Percentiles rank a stretch among this genome's conserved stretches.
Evolutionary conservation across 1,140 invertebrate genomes (phyloP).

Genomic region (Cydia splendana): DNA sequence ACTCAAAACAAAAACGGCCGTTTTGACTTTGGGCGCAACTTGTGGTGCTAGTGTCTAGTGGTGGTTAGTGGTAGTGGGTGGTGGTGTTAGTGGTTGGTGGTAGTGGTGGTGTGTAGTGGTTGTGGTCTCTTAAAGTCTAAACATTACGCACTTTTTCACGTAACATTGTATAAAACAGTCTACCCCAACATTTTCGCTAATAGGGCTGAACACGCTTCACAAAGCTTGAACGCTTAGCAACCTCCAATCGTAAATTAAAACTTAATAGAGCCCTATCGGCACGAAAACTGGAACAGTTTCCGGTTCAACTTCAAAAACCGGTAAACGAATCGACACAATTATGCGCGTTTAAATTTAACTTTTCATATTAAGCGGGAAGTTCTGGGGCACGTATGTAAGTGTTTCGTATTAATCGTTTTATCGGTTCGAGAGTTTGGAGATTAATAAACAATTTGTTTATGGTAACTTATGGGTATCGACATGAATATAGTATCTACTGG

Average conservation of each 20-base stretch:
- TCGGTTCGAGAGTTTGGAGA: not conserved
- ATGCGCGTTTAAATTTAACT: slow-evolving; percentile 29
- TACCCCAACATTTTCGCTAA: not conserved
- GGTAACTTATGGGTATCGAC: not conserved
- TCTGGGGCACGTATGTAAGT: not conserved
- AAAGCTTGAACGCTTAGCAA: not conserved
- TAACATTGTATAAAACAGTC: too few relatives aligned
- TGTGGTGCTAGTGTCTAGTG: too few relatives aligned
- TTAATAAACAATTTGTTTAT: slow-evolving; percentile 2
- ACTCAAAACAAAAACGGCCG: too few relatives aligned
- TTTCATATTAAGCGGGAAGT: slow-evolving; percentile 21
- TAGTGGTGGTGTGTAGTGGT: too few relatives aligned
- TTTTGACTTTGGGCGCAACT: too few relatives aligned
- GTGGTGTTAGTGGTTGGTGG: too few relatives aligned
- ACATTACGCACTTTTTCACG: too few relatives aligned
- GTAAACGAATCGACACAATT: slow-evolving; percentile 30
- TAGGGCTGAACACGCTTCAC: not conserved
- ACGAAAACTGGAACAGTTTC: slow-evolving; percentile 24
- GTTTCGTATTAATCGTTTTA: not conserved
- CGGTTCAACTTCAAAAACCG: slow-evolving; percentile 21
- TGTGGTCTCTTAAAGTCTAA: too few relatives aligned
- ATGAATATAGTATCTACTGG: too few relatives aligned
- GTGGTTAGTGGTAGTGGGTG: too few relatives aligned
- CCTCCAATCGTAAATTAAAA: slow-evolving; percentile 24
- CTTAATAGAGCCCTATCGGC: slow-evolving; percentile 16